Base-by-base conservation (phyloP, 2,888 invertebrate genomes). In the Tenodera sinensis region DNA sequence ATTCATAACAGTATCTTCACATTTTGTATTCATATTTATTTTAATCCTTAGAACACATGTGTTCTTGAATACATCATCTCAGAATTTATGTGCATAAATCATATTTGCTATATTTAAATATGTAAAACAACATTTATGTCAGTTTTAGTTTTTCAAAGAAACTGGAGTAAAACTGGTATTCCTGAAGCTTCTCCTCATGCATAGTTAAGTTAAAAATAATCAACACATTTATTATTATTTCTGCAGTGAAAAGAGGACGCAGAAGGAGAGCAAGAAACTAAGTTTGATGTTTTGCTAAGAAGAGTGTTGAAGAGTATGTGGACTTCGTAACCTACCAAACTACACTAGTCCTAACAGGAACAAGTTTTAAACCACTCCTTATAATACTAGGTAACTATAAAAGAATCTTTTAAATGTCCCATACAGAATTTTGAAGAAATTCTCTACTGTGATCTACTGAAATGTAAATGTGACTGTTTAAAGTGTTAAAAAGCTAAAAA, bases 171-270 rank as follows among this genome's bases (percentile, higher is more conserved):
- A 42, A 12, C 12, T 42, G 42, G 42, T 42, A 42, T 42, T 42
- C 12, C 42, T 42, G 42, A 12, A 42, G 42, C 12, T 42, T 42
- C 12, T 42, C 42, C 12, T 42, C 34, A 34, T 34, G 6, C 34
- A 42, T 42, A 42, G 3, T 12, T 42, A 42, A 3, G 2, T 42
- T 71, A 2, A 71, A 71, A 71, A 15, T 20, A 71, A 71, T 71
- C 20, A 71, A 20, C 3, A 6, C 20, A 14, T 54, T 34, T 34
- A 42, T 83, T 0, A 6, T 28, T 27, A 83, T 30, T 84, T 14
- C 30, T 9, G 28, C 86, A 86, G 86, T 86, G 28, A 86, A 86
- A 54, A 28, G 86, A 81, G 86, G 86, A 25, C 86, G 86, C 81
- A 54, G 86, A 71, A 27, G 86, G 28, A 81, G 86, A 2, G 81